Evolutionary conservation across 2,888 invertebrate species (phyloP), one percentile per base, ranked within the genome.

Genomic region (Pterobdella sp.): DNA sequence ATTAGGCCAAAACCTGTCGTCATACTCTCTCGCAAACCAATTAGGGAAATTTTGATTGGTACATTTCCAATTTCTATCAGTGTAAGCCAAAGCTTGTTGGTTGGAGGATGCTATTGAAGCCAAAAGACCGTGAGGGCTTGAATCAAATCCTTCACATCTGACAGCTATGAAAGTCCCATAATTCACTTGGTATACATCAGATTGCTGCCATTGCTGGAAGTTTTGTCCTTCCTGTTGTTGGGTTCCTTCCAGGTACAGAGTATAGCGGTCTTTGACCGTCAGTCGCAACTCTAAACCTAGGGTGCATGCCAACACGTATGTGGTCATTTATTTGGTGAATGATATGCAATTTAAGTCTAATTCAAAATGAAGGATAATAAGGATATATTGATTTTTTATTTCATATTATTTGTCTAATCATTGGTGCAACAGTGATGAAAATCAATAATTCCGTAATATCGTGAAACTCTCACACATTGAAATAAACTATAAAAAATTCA

Each of bases 201-300:
- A 18, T 7, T 14, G 4, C 60, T 56, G 60, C 60, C 60, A 56
- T n/a, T 56, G 60, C n/a, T 22, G 18, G 60, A 4, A 26, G 10
- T 22, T 4, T 4, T 18, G 3, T 4, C 60, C 60, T 3, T 4
- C 4, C 60, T 18, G 14, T 14, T 14, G 10, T 26, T 56, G 10
- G 4, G 4, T 7, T 22, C 26, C 60, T 4, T 56, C n/a, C 60
- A 56, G n/a, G 60, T 56, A 56, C 14, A 56, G 4, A 3, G 10
- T 56, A 26, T 56, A 56, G 60, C 60, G 60, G 60, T 56, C 60
- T 26, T 22, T 56, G 60, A n/a, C 60, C 4, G 60, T 56, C 26
- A 56, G 18, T 3, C n/a, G 4, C 4, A 56, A 22, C 14, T 3
- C 26, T 3, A 56, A 26, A 26, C n/a, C 60, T 56, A n/a, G n/a